A percentile compares a stretch with the other conserved stretches of the same genome.
Evolutionary conservation across 2,888 invertebrate genomes (phyloP).

Genomic region (Lepidocyrtoides sp.): DNA sequence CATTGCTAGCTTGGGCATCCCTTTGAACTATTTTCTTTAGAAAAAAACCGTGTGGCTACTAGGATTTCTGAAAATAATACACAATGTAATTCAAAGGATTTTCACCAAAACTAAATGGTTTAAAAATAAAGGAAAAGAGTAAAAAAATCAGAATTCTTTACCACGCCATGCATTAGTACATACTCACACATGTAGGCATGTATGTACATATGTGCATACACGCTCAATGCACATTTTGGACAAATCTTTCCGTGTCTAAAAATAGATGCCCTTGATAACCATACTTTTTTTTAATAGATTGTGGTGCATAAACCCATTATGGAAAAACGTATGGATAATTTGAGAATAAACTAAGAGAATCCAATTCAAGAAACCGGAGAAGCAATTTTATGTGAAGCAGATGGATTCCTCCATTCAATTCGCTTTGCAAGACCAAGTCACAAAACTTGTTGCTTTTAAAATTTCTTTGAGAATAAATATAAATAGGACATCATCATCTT

Average conservation of each 20-base stretch:
- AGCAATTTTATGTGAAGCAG: slow-evolving; percentile 21
- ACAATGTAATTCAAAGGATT: slow-evolving; percentile 47
- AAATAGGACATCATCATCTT: slow-evolving; percentile 5
- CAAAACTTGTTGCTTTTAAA: slow-evolving; percentile 31
- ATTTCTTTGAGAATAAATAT: slow-evolving; percentile 7
- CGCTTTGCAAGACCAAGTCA: slow-evolving; percentile 2
- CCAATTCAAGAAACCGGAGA: slow-evolving; percentile 38
- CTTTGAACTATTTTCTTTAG: slow-evolving; percentile 29
- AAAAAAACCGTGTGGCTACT: slow-evolving; percentile 23
- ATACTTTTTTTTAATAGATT: slow-evolving; percentile 42
- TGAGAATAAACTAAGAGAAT: slow-evolving; percentile 27
- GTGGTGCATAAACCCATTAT: slow-evolving; percentile 30
- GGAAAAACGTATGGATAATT: slow-evolving; percentile 63
- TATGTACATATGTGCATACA: neutral
- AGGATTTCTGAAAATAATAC: slow-evolving; percentile 2
- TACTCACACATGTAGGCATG: neutral
- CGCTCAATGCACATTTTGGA: neutral
- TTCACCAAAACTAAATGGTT: slow-evolving; percentile 54
- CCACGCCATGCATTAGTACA: neutral
- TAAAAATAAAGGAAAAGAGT: slow-evolving; percentile 34
- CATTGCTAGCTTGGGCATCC: neutral
- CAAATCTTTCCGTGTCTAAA: slow-evolving; percentile 26
- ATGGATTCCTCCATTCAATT: slow-evolving; percentile 45
- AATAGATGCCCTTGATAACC: slow-evolving; percentile 67
- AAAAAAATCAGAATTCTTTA: neutral